Percentiles rank a stretch among this genome's conserved stretches.
phyloP scores from a whole-genome alignment of 2,113 vertebrate genomes.

The Phycodurus eques region DNA sequence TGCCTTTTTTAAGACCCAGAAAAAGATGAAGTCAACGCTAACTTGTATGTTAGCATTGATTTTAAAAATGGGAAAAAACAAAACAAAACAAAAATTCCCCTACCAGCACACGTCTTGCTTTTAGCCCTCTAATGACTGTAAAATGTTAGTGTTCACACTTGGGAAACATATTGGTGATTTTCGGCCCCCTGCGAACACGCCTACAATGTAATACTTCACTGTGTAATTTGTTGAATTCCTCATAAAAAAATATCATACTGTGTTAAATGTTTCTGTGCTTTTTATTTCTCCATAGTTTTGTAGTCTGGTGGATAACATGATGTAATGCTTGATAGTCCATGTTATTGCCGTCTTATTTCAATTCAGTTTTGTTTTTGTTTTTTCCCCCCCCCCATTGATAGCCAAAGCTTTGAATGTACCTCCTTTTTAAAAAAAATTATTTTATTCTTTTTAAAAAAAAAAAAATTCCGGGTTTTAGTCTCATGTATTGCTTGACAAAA shows the following conservation, averaged over 20 bases:
- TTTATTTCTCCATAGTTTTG: neutral
- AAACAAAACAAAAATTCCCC: neutral
- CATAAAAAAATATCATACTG: neutral
- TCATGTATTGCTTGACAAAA: constrained; percentile 22
- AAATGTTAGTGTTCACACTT: neutral
- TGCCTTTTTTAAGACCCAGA: neutral
- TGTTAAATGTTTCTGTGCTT: neutral
- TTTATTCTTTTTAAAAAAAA: neutral
- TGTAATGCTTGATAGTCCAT: neutral
- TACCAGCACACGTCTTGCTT: neutral
- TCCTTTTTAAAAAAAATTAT: no score
- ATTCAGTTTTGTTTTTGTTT: constrained; percentile 10
- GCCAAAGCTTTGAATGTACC: constrained; percentile 60
- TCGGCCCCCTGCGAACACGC: neutral
- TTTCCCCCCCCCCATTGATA: constrained; percentile 32
- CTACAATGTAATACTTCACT: neutral
- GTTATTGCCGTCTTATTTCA: neutral
- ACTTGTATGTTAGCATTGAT: neutral
- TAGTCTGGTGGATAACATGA: neutral
- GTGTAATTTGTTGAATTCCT: neutral
- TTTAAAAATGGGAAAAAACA: neutral
- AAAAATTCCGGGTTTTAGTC: neutral
- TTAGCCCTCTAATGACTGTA: neutral
- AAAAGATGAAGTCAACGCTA: neutral
- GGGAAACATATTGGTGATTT: neutral